Base-by-base conservation (phyloP, 2,888 invertebrate species). In the Trisateles emortualis region DNA sequence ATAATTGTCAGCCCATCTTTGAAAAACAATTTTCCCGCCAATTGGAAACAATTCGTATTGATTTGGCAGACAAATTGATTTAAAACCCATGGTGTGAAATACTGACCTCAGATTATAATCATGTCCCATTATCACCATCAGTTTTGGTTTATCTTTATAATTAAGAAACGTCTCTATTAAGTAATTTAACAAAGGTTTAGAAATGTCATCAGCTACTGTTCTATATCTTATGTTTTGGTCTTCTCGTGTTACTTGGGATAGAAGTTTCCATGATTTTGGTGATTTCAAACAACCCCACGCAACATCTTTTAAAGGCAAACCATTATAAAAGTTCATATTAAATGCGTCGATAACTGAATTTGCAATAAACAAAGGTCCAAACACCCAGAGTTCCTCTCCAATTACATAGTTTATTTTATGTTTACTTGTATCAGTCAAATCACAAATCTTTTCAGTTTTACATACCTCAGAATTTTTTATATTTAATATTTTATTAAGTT, bases 11-110 rank as follows among this genome's bases (percentile, higher is more conserved):
- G 57, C 38, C 69, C 69, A 69, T 19, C 52, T 64, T 47, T 69
- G 64, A 39, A 68, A 69, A 11, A 69, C 69, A 3, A 59, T 16
- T 42, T 66, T 69, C 1, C 69, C 61, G 3, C 69, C 55, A 43
- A 66, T 58, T 4, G 69, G 69, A 11, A n/a, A 53, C 1, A 45
- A 24, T 8, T 69, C 69, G n/a, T 24, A 58, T n/a, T 68, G 64
- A 53, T 64, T 30, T 3, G 64, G 69, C 29, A 68, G 54, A 4
- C 24, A 38, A 0, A 35, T 39, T 1, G 17, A 10, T 36, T 57
- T 33, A 36, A 68, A 66, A 8, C 51, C 52, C 30, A 69, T 53
- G 2, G 33, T 13, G 6, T 39, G 33, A 0, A 26, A 6, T 33
- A 71, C 16, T 6, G 48, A 4, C 22, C 59, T 63, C 9, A 59